A percentile compares a stretch with the other conserved stretches of the same genome.
Conservation (phyloP, 2,888 invertebrate genomes). For the Nasonovia ribisnigri region DNA sequence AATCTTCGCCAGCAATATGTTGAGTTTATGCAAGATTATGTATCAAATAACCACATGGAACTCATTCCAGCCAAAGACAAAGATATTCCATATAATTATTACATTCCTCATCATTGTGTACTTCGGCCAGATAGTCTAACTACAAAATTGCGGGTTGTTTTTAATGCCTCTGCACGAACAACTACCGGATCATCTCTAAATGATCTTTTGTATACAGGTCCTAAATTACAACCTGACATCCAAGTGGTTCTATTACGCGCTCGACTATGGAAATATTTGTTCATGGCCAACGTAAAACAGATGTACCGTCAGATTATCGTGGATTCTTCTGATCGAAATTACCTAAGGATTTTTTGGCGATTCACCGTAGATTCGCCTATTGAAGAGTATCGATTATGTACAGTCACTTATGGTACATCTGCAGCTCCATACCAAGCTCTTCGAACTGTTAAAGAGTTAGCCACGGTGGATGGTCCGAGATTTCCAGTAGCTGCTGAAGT, state of each 20-base stretch:
- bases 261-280: conserved; percentile 68
- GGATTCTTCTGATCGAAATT: conserved; percentile 67
- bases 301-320: conserved; percentile 70
- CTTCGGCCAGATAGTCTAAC: conserved; percentile 65
- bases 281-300: conserved; percentile 70
- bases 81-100: conserved; percentile 41
- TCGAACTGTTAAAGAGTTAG: background rate
- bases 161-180: conserved; percentile 67
- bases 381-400: background rate
- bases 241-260: conserved; percentile 68
- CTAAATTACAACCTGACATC: conserved; percentile 69
- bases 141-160: conserved; percentile 67
- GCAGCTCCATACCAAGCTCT: background rate
- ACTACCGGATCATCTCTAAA: conserved; percentile 69
- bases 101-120: conserved; percentile 68
- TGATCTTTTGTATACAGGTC: conserved; percentile 69
- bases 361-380: background rate
- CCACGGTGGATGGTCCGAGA: background rate
- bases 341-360: conserved; percentile 70
- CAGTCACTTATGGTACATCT: no score
- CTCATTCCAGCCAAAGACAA: background rate
- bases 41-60: conserved; percentile 38
- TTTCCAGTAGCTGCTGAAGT: background rate
- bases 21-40: conserved; percentile 54
- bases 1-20: conserved; percentile 15